These are phyloP conservation scores for Cynaeus angustus DNA, from an alignment of 2,888 invertebrate species.

Conservation along the genomic window DNA sequence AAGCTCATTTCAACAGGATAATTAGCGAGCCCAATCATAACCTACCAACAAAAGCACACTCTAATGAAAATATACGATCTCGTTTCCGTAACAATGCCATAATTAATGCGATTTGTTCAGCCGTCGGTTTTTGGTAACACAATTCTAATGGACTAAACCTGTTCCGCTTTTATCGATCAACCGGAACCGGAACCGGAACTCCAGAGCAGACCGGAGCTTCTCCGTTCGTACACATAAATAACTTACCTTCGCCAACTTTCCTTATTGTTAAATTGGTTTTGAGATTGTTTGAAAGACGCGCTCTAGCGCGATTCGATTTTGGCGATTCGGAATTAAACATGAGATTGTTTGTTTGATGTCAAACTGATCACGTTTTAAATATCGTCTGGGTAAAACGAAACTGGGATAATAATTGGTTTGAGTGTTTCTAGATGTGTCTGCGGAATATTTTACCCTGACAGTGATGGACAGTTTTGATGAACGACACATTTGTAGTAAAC, in stretches of 20 bases:
- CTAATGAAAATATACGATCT: constrained; percentile 47
- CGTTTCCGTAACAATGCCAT: constrained; percentile 42
- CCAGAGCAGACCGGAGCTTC: constrained; percentile 39
- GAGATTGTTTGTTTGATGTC: constrained; percentile 17
- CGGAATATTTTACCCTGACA: constrained; percentile 14
- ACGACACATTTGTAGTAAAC: constrained; percentile 22
- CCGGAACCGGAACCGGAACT: constrained; percentile 45
- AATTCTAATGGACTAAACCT: constrained; percentile 43
- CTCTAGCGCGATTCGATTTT: not conserved
- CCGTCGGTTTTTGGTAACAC: constrained; percentile 40
- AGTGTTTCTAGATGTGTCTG: constrained; percentile 2
- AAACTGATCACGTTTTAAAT: not conserved
- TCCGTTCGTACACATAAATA: constrained; percentile 39
- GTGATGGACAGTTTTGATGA: constrained; percentile 42
- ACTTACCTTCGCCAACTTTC: constrained; percentile 36
- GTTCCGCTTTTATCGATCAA: constrained; percentile 47
- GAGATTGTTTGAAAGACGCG: constrained; percentile 19
- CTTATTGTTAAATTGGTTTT: constrained; percentile 32
- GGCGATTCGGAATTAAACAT: not conserved
- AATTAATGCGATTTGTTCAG: constrained; percentile 47
- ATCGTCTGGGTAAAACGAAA: not conserved
- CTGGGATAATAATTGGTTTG: constrained; percentile 10
- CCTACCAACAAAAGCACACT: constrained; percentile 21
- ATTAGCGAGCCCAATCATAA: constrained; percentile 20
- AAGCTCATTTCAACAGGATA: constrained; percentile 1